These are phyloP conservation scores for Brachystomella parvula DNA, from an alignment of 1,140 invertebrate genomes.

Conservation along the genomic window DNA sequence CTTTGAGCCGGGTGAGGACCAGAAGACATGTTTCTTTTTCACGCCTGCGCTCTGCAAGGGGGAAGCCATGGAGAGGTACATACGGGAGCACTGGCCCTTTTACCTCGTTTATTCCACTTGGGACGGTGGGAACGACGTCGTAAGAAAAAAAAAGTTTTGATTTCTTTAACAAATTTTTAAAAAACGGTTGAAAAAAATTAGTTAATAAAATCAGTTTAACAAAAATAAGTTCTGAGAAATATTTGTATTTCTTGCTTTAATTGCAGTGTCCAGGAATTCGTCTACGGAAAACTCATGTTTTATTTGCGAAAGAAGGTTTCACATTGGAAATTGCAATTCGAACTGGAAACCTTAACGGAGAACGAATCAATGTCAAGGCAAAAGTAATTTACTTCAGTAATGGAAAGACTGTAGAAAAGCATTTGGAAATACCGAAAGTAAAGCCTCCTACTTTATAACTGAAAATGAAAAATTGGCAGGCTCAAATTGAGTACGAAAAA, in stretches of 20 bases:
- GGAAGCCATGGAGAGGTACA: conserved; percentile 24
- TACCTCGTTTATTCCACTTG: conserved; percentile 25
- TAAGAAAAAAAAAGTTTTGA: too few species aligned
- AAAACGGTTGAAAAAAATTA: background rate
- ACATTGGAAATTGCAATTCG: background rate
- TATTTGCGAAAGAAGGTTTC: background rate
- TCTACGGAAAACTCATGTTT: background rate
- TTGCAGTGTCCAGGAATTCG: background rate
- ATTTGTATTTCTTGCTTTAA: background rate
- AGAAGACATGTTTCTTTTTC: conserved; percentile 22
- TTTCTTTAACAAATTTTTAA: background rate
- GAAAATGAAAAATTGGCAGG: background rate
- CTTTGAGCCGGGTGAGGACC: conserved; percentile 27
- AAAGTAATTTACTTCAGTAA: background rate
- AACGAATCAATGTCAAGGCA: background rate
- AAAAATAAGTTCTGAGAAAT: too few species aligned
- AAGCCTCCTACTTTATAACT: background rate
- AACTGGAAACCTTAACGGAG: background rate
- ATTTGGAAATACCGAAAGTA: background rate
- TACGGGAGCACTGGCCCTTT: conserved; percentile 28
- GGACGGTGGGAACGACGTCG: background rate
- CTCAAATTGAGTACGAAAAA: background rate
- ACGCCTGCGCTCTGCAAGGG: conserved; percentile 34
- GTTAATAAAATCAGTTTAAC: background rate
- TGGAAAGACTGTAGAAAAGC: background rate